phyloP scores from a whole-genome alignment of 2,113 vertebrate genomes.

The Oceanodroma tethys region DNA sequence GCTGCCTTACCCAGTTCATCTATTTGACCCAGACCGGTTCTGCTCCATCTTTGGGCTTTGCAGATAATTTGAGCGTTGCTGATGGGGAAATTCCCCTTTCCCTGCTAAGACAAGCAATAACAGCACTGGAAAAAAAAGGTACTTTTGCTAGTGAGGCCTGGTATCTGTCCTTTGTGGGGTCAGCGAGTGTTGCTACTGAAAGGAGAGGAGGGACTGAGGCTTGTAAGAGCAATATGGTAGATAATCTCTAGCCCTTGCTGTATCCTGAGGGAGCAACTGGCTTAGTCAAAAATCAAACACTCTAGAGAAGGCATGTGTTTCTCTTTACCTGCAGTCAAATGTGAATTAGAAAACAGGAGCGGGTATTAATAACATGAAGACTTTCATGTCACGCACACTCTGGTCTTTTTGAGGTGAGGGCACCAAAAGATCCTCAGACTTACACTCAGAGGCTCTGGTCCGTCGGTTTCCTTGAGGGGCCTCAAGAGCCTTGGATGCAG shows the following conservation, averaged over 20 bases:
- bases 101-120: neutral
- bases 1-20: neutral
- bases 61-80: neutral
- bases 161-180: neutral
- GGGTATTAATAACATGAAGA: neutral
- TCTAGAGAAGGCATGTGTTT: neutral
- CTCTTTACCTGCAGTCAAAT: neutral
- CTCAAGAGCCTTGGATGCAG: neutral
- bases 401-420: neutral
- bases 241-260: conserved; percentile 22
- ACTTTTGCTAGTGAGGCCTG: neutral
- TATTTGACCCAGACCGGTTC: neutral
- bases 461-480: neutral
- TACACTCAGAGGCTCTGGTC: neutral
- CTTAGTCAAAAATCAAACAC: neutral
- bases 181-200: neutral
- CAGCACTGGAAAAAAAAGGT: neutral
- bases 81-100: neutral
- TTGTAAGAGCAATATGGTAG: neutral
- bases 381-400: neutral
- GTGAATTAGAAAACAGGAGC: neutral
- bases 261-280: conserved; percentile 25
- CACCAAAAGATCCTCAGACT: neutral
- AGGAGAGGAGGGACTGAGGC: neutral
- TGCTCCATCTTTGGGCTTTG: neutral